phyloP scores from a whole-genome alignment of 2,888 invertebrate genomes.

The Netelia virgata region DNA sequence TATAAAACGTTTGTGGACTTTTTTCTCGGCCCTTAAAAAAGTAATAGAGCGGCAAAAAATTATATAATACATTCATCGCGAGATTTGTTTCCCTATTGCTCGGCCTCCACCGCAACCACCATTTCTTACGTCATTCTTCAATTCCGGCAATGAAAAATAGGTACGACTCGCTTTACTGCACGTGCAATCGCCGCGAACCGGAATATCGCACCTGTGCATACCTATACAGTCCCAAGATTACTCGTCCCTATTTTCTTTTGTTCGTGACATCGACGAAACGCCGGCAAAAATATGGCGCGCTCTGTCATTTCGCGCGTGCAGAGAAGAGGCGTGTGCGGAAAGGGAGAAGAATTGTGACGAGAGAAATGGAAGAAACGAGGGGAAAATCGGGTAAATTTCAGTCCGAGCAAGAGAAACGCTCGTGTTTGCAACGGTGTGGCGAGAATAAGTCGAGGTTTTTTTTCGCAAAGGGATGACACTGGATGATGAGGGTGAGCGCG shows the following conservation, averaged over 20 bases:
- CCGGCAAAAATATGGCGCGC: not conserved
- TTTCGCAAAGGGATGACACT: slow-evolving; percentile 20
- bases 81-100: no score
- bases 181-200: no score
- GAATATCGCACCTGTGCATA: no score
- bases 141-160: no score
- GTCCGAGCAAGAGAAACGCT: slow-evolving; percentile 28
- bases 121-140: no score
- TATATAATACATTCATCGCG: no score
- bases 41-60: no score
- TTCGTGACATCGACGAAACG: slow-evolving; percentile 22
- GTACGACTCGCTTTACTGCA: no score
- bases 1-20: no score
- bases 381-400: slow-evolving; percentile 33
- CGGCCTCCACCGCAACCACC: no score
- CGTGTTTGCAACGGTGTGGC: slow-evolving; percentile 24
- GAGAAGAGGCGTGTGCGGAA: not conserved
- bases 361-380: slow-evolving; percentile 1
- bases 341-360: not conserved
- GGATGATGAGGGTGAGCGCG: slow-evolving; percentile 20
- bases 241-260: not conserved
- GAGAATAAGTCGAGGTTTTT: slow-evolving; percentile 50
- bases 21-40: no score
- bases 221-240: no score
- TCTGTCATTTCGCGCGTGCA: not conserved